Evolutionary conservation across 2,113 vertebrate species (phyloP), one percentile per base, ranked within the genome.

Genomic region (Vulpes lagopus): DNA sequence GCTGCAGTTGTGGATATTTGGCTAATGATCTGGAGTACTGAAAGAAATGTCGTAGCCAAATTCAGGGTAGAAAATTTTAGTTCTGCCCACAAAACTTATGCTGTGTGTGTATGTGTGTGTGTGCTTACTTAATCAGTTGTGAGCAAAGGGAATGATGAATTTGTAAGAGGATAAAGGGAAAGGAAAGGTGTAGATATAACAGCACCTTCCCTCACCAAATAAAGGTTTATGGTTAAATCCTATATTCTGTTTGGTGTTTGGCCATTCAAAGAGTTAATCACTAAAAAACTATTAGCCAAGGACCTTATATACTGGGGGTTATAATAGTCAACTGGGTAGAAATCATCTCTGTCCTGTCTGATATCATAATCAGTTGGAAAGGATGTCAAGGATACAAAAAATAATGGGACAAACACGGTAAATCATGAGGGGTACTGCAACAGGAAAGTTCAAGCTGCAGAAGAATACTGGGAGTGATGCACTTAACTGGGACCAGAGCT

Each of bases 1-100:
- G 69, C 30, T 95, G 16, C 84, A 73, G 27, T 83, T 84, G 76
- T 79, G 49, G 78, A 95, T 92, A 89, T 71, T 89, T 95, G 89
- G 79, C 78, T 92, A 96, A 92, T 89, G 32, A 89, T 35, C 53
- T 92, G 38, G n/a, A 35, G 30, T 64, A 79, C 83, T 84, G 30
- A 94, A 73, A 93, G 67, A 83, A 89, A 76, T 67, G 23, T 3
- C 16, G 20, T 78, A 79, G 82, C 53, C 78, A 92, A 92, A 96
- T 38, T 67, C 79, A 32, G 23, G 12, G 5, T 51, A 94, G 84
- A 92, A 62, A 84, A 49, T 84, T 73, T 92, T 85, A 95, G 78
- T 69, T 89, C 84, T 92, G 32, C 79, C 69, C 38, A 95, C 62
- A 84, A 78, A 79, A 92, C 71, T 69, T 92, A 83, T 67, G 59